These are phyloP conservation scores for Peromyscus nudipes DNA, from an alignment of 2,797 vertebrate species.

Conservation along the genomic window DNA sequence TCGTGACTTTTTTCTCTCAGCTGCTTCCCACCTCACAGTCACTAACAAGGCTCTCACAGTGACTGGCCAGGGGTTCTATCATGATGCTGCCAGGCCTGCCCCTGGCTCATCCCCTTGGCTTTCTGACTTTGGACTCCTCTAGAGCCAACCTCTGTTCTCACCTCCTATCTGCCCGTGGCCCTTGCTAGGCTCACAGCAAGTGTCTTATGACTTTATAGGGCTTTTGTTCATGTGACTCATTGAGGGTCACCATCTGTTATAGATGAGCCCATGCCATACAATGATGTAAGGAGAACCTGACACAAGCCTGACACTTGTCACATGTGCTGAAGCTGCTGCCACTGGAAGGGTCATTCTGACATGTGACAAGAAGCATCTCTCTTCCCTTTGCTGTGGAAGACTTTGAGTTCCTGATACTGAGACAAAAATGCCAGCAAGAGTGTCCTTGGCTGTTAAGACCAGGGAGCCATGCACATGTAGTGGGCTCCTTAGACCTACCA, in stretches of 20 bases:
- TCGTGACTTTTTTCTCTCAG: neutral
- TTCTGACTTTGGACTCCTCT: neutral
- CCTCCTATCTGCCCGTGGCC: no score
- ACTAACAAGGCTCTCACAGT: neutral
- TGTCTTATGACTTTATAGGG: neutral
- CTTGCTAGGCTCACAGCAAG: neutral
- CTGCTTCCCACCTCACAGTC: neutral
- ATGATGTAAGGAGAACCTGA: neutral
- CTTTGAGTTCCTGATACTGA: neutral
- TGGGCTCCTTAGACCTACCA: neutral
- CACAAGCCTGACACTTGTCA: neutral
- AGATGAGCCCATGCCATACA: neutral
- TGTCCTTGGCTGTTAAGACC: no score
- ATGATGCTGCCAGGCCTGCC: neutral
- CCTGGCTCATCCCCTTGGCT: neutral
- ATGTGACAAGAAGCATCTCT: fast-evolving
- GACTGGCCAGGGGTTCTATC: no score
- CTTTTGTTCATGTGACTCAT: neutral
- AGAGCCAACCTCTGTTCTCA: neutral
- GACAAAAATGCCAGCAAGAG: neutral
- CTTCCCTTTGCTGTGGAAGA: neutral
- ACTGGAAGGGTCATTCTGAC: neutral
- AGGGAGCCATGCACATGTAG: no score
- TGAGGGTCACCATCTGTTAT: neutral
- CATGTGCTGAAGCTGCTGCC: fast-evolving